Percentiles rank a stretch among this genome's conserved stretches.
Evolutionary conservation across 1,140 invertebrate species (phyloP).

Genomic region (Tigriopus japonicus): DNA sequence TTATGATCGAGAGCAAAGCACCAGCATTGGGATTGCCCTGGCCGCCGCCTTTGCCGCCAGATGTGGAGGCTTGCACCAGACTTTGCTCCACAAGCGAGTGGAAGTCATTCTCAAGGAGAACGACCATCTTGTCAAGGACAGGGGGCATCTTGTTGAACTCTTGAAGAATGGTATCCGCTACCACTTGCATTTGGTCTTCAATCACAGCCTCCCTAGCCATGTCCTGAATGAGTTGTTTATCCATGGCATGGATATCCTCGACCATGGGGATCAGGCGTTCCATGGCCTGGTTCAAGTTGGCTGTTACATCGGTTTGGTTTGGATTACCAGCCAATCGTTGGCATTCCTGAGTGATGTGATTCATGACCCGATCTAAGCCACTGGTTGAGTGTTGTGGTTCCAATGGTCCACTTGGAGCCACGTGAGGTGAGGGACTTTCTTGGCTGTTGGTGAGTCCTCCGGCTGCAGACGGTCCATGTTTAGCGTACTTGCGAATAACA

Average conservation of each 20-base stretch:
- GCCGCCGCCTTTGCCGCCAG: not conserved
- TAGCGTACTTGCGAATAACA: conserved; percentile 2
- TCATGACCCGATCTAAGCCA: not conserved
- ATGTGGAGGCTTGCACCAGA: not conserved
- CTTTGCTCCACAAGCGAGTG: not conserved
- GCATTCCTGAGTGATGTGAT: not conserved
- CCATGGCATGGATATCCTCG: not conserved
- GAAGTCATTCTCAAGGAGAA: not conserved
- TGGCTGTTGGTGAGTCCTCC: not conserved
- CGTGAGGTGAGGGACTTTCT: not conserved
- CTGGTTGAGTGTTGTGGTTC: not conserved
- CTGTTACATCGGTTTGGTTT: not conserved
- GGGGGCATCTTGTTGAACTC: not conserved
- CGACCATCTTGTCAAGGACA: not conserved
- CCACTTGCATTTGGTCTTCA: not conserved
- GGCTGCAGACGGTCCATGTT: not conserved
- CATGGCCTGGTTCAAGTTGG: not conserved
- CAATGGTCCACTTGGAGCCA: not conserved
- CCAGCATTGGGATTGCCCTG: too few relatives aligned
- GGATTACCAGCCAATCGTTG: not conserved
- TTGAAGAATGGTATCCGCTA: not conserved
- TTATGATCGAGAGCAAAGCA: not conserved
- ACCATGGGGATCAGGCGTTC: not conserved
- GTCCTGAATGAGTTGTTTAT: not conserved
- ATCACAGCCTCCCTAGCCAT: not conserved